Base-by-base conservation (phyloP, 2,113 vertebrate species). In the Callaeas wilsoni region DNA sequence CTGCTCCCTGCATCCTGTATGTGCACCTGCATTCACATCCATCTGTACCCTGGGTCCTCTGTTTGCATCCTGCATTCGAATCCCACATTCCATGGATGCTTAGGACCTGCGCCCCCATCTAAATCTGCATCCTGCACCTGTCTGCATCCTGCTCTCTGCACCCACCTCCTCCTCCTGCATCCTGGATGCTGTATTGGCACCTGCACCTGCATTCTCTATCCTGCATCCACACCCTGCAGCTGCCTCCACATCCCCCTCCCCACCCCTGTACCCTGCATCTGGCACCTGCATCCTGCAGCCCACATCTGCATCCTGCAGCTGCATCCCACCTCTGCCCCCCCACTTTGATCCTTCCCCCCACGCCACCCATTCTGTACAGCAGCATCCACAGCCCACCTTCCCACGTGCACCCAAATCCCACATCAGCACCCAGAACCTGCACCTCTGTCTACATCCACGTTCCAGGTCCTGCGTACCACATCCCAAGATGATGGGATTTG, bases 391-490 rank as follows among this genome's bases (percentile, higher is more conserved):
- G 33, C n/a, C 55, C 62, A 9, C 2, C 1, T 39, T 37, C 47
- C 68, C 64, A 26, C 0, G 2, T 15, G n/a, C 47, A 52, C 23
- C 46, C 57, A 18, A 39, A 18, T 2, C 52, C 62, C 25, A 2
- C 42, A 10, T 0, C 4, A 1, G 29, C 57, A 56, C n/a, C 47
- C 78, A 33, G 16, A 13, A 3, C 64, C 69, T 12, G 3, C 59
- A 9, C n/a, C 33, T 76, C 78, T 32, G 3, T 2, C 46, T 19
- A 9, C 18, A 63, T 1, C 46, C 35, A 15, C n/a, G 18, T 11
- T 30, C 42, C 57, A 8, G 6, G 12, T 47, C 35, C 64, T 10
- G 21, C 56, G 29, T 3, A 42, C 52, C 52, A 21, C 21, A 17
- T 7, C 46, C 83, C 79, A 27, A 3, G 8, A 6, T 1, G 6